Evolutionary conservation across 2,113 vertebrate species (phyloP).

Genomic region (Pomatorhinus ruficollis): DNA sequence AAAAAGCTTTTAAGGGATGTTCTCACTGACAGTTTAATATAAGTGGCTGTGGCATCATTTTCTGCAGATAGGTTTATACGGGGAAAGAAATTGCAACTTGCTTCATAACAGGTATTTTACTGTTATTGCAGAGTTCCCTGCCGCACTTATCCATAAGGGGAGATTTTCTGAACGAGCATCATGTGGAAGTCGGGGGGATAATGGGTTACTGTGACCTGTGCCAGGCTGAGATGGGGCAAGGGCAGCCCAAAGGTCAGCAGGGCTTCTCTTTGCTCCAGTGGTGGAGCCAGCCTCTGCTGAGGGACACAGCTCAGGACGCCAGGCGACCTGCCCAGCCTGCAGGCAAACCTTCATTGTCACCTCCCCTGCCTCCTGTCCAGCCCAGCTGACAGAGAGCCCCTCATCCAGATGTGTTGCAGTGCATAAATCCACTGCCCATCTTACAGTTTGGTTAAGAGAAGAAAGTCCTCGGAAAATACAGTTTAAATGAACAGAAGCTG

Average conservation of each 20-base stretch:
- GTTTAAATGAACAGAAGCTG: not conserved
- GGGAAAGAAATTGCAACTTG: not conserved
- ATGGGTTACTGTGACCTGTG: fast-evolving
- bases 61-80: conserved; percentile 20
- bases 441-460: not conserved
- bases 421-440: not conserved
- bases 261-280: not conserved
- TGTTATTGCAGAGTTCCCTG: not conserved
- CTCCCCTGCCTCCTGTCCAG: not conserved
- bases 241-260: not conserved
- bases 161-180: not conserved
- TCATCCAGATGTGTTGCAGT: not conserved
- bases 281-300: not conserved
- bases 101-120: not conserved
- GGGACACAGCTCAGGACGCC: not conserved
- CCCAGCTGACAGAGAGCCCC: not conserved
- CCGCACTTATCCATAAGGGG: fast-evolving
- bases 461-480: not conserved
- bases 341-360: not conserved
- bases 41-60: conserved; percentile 35
- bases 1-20: conserved; percentile 56
- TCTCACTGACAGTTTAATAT: conserved; percentile 47
- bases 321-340: not conserved
- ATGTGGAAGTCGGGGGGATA: not conserved
- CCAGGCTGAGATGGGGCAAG: not conserved